Percentiles rank a stretch among this genome's conserved stretches.
phyloP scores from a whole-genome alignment of 2,113 vertebrate species.

The Scatophagus argus region DNA sequence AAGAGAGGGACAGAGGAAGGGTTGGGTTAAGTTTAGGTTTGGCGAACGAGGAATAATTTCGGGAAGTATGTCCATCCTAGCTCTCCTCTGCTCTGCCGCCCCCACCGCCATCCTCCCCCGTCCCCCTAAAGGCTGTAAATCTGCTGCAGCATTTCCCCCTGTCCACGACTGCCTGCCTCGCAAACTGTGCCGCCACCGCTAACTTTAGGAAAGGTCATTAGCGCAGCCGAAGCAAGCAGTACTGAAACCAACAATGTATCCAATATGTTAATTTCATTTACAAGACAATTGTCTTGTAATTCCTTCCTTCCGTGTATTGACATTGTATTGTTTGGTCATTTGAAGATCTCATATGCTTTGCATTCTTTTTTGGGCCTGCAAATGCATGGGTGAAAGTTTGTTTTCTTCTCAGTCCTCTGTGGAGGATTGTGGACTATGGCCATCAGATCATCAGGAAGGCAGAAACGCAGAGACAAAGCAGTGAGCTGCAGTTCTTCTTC shows the following conservation, averaged over 20 bases:
- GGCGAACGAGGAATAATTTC: conserved; percentile 77
- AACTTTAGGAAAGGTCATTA: conserved; percentile 79
- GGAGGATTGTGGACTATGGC: neutral
- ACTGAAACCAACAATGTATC: neutral
- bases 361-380: too few relatives aligned
- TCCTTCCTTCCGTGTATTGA: neutral
- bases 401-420: neutral
- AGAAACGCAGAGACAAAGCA: neutral
- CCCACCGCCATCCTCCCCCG: conserved; percentile 23
- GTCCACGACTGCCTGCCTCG: conserved; percentile 60
- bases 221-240: conserved; percentile 15
- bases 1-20: conserved; percentile 53
- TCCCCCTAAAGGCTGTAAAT: conserved; percentile 76
- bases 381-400: too few relatives aligned
- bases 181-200: conserved; percentile 45
- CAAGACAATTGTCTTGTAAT: neutral
- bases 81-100: conserved; percentile 11
- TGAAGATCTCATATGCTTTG: too few relatives aligned
- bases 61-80: conserved; percentile 74
- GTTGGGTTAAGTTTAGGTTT: conserved; percentile 81
- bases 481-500: too few relatives aligned
- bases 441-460: neutral
- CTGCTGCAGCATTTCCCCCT: conserved; percentile 69
- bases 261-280: neutral
- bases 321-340: neutral